Evolutionary conservation across 2,113 vertebrate species (phyloP), one percentile per base, ranked within the genome.

Genomic region (Pionites leucogaster): DNA sequence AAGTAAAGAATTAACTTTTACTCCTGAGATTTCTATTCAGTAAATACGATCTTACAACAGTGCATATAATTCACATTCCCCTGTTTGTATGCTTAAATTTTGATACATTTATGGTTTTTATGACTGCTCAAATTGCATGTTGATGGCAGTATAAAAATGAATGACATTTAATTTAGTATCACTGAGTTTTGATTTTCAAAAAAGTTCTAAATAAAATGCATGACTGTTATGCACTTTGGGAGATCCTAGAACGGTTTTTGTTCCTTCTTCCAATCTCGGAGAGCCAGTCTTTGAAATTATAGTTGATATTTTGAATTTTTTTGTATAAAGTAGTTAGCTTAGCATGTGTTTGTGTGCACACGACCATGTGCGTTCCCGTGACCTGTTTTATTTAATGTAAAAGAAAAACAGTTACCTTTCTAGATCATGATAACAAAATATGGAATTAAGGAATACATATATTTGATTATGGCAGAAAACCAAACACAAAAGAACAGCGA

Each of bases 61-160:
- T 17, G 41, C 44, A 22, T 62, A 41, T 96, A 69, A 93, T 83
- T 94, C 64, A 74, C 35, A 25, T 50, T 50, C 29, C 62, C 18
- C 27, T 81, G 25, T 82, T 91, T 95, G 42, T 86, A 65, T 91
- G 96, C 72, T 52, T 95, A 81, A 91, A 86, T 91, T 75, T 70
- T 80, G 76, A 53, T 77, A 70, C 49, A 59, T 91, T 62, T 84
- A 50, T 87, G 39, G 37, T 3, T 62, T 52, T 96, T 87, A 96
- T 8, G 37, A 60, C 74, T 86, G 33, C 52, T 95, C 42, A 85
- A 76, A 75, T 47, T 90, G 68, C 57, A 50, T 59, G 42, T 81
- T 5, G 28, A 74, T 78, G 37, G 57, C 67, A 84, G 23, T 79
- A 65, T 76, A 75, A 91, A 96, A 91, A 50, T 44, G 81, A 89